phyloP scores from a whole-genome alignment of 2,888 invertebrate species.

The Nemoura dubitans region DNA sequence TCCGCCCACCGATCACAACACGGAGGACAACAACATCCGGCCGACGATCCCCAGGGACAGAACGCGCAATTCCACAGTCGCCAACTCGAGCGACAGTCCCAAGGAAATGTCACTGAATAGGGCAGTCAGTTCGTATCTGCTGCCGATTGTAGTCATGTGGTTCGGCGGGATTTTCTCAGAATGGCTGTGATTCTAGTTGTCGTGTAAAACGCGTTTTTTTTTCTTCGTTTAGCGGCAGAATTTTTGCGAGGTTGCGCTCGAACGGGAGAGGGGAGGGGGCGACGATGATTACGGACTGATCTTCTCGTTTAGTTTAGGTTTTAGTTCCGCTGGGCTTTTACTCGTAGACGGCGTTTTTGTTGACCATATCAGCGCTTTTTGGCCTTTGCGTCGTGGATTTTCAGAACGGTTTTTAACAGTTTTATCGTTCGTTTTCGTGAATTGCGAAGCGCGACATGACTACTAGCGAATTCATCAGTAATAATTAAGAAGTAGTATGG shows the following conservation, averaged over 20 bases:
- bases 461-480: neutral
- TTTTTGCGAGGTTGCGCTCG: neutral
- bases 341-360: neutral
- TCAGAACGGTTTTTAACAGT: neutral
- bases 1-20: conserved; percentile 49
- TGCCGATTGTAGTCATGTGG: conserved; percentile 87
- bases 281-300: neutral
- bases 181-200: conserved; percentile 73
- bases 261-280: neutral
- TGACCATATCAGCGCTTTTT: neutral
- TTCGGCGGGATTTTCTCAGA: conserved; percentile 84
- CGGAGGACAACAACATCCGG: conserved; percentile 49
- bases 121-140: conserved; percentile 77
- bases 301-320: neutral
- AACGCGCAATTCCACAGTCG: conserved; percentile 53
- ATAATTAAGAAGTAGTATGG: neutral
- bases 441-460: neutral
- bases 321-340: neutral
- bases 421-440: neutral
- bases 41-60: neutral
- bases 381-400: neutral
- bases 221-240: neutral
- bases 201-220: conserved; percentile 17
- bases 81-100: conserved; percentile 59
- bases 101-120: conserved; percentile 64